Evolutionary conservation across 2,888 invertebrate species (phyloP), one percentile per base, ranked within the genome.

Genomic region (Steromphala cineraria): DNA sequence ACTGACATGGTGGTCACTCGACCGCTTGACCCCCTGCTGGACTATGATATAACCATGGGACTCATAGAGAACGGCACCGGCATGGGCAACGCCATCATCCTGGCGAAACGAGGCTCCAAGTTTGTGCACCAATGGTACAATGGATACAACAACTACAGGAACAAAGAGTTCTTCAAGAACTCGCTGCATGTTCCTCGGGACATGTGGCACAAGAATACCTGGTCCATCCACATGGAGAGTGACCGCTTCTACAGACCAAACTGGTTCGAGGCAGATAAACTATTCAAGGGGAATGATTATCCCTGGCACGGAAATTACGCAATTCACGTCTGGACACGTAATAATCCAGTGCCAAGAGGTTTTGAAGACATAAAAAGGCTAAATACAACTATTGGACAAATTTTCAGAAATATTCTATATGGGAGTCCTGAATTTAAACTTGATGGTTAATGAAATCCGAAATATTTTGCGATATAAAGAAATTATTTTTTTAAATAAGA

Each of bases 11-110:
- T 86, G 36, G 78, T 86, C n/a, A 24, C 80, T 2, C 78, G 80
- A 19, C 56, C 80, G 40, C 79, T 85, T 7, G 83, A 77, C 8
- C 80, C 84, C 1, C 62, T 86, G 15, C 75, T 84, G 7, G 7
- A 62, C 15, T 74, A 81, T 31, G 82, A 82, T 67, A 67, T 83
- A 46, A 85, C 85, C 0, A 80, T 82, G 83, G 85, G 85, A 2
- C 79, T 85, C 31, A 78, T 85, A 24, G 85, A 85, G 31, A 81
- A 82, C 76, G 77, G 55, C 40, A 85, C 85, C 0, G 85, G 85
- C 31, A 83, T 85, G 81, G 85, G 85, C 10, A 85, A 85, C 77
- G 85, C 82, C 52, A 76, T 85, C 52, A 83, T 85, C 24, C 56
- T 82, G 52, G 80, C 85, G n/a, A 80, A 77, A 71, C 31, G 80